Percentiles rank a stretch among this genome's conserved stretches.
These are phyloP conservation scores for Entomobrya proxima DNA, from an alignment of 2,888 invertebrate species.

Conservation along the genomic window DNA sequence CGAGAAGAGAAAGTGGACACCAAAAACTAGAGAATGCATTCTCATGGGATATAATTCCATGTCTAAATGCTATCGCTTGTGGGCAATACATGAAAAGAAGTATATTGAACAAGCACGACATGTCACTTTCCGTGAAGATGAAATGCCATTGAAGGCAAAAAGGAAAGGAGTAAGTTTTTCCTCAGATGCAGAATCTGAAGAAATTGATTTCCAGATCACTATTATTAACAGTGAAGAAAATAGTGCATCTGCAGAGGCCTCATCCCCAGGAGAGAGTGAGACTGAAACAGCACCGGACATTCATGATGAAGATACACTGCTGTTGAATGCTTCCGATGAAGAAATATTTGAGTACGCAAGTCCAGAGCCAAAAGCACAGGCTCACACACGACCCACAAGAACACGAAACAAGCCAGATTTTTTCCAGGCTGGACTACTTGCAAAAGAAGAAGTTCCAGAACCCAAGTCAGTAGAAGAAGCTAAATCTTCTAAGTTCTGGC, in stretches of 20 bases:
- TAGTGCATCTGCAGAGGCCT: not conserved
- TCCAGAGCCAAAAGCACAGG: too few relatives aligned
- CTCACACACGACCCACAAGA: not conserved
- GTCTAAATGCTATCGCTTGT: constrained; percentile 73
- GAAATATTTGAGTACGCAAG: not conserved
- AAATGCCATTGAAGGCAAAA: constrained; percentile 1
- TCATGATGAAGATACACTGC: not conserved
- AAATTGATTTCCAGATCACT: not conserved
- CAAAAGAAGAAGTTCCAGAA: not conserved
- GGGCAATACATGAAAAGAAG: constrained; percentile 58
- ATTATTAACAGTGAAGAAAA: not conserved
- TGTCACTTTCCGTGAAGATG: constrained; percentile 73
- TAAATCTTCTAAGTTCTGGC: not conserved
- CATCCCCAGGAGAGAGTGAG: not conserved
- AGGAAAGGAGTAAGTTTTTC: not conserved
- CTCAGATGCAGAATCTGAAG: not conserved
- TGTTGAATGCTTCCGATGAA: not conserved
- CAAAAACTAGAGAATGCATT: constrained; percentile 44
- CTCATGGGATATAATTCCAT: constrained; percentile 72
- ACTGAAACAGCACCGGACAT: not conserved
- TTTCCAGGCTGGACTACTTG: constrained; percentile 17
- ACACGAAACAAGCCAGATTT: not conserved
- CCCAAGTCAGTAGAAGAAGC: constrained; percentile 33
- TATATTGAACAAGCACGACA: constrained; percentile 73
- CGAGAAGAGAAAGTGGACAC: constrained; percentile 41